Conservation (phyloP, 2,888 invertebrate genomes). For the Heliconius ismenius region DNA sequence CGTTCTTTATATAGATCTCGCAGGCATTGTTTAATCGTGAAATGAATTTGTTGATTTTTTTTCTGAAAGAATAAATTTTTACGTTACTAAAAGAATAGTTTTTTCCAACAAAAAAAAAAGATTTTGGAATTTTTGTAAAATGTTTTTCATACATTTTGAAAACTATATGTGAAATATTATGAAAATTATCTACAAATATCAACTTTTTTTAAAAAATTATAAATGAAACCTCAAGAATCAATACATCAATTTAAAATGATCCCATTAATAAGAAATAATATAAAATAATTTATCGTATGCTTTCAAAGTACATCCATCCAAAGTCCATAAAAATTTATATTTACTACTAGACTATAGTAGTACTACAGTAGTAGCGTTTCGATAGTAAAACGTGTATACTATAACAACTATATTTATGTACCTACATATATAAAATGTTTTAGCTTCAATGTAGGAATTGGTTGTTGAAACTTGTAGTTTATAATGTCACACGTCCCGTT, state of each 20-base stretch:
- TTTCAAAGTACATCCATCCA: background rate
- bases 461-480: background rate
- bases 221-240: background rate
- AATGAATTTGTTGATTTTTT: background rate
- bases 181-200: background rate
- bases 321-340: conserved; percentile 13
- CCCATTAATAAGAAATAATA: background rate
- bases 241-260: background rate
- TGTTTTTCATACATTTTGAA: background rate
- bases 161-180: background rate
- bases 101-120: too few species aligned
- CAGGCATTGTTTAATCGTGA: background rate
- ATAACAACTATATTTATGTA: background rate
- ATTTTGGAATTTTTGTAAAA: background rate
- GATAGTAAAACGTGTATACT: conserved; percentile 13
- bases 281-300: conserved; percentile 1
- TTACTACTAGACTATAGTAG: background rate
- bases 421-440: background rate
- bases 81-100: background rate
- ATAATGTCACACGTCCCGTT: background rate
- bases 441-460: background rate
- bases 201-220: background rate
- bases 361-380: conserved; percentile 16
- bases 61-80: background rate
- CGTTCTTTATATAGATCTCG: background rate